These are phyloP conservation scores for Miniopterus natalensis DNA, from an alignment of 2,113 vertebrate species.

Conservation along the genomic window DNA sequence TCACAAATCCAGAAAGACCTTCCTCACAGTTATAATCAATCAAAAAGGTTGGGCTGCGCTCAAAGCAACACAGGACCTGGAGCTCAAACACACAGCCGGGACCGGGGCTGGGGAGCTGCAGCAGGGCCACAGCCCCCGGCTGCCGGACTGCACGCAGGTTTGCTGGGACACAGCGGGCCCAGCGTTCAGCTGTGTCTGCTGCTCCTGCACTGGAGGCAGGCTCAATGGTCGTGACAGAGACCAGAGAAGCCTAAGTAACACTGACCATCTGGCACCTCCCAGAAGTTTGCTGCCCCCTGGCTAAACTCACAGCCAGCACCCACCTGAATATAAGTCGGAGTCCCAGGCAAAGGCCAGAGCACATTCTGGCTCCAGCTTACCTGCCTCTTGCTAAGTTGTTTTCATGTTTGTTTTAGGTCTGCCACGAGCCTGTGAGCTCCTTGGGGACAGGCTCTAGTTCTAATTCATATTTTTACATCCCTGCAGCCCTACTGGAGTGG, in stretches of 20 bases:
- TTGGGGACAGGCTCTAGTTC: neutral
- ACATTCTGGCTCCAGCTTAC: neutral
- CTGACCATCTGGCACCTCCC: neutral
- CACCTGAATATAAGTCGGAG: neutral
- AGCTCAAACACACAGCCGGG: accelerated
- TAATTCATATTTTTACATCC: neutral
- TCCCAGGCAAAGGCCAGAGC: neutral
- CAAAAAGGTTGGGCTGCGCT: neutral
- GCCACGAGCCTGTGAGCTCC: neutral
- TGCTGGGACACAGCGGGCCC: neutral
- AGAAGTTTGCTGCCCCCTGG: neutral
- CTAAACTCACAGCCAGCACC: neutral
- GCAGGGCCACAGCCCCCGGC: neutral
- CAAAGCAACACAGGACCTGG: too few relatives aligned
- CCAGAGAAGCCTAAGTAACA: neutral
- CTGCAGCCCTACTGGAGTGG: neutral
- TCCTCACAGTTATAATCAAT: neutral
- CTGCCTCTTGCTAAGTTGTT: neutral
- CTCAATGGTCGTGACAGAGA: neutral
- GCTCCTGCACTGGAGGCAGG: neutral
- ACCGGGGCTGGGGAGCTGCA: neutral
- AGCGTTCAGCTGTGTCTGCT: accelerated
- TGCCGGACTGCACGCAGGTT: neutral
- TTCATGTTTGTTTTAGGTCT: neutral
- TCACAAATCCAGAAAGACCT: neutral